Base-by-base conservation (phyloP, 2,113 vertebrate species). In the Nicator chloris region DNA sequence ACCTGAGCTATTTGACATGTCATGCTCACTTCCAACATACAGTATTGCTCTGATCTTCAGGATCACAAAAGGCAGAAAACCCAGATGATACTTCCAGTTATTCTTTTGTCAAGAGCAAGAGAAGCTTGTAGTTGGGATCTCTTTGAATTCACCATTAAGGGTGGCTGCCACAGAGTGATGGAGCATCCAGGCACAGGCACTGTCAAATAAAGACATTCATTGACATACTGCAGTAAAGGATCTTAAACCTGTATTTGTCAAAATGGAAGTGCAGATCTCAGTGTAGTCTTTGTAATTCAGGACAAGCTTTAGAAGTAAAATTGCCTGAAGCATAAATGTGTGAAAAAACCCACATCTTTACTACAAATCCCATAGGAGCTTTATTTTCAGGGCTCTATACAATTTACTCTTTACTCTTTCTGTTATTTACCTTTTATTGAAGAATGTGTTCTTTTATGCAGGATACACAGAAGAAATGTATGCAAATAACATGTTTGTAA, bases 401-500 rank as follows among this genome's bases (percentile, higher is more conserved):
- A 40, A 60, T 77, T 92, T 88, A 72, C 30, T 75, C 44, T 78
- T 87, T 49, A 27, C 20, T 71, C 37, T 84, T 56, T 49, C 22
- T 90, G 24, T 82, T 94, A 83, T 75, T 92, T 86, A 72, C 35
- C 49, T 92, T 94, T 78, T 86, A 26, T 15, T 82, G 68, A 94
- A 86, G 45, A 37, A 2, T 71, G 7, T 79, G 37, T n/a, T 89
- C 40, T 70, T 95, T 91, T 72, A 40, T 80, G 63, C n/a, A 75
- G 82, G 13, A 45, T 83, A 78, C 64, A 87, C 68, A 86, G 45
- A 80, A 35, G 33, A 86, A 81, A 88, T 76, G 50, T 2, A 71
- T 60, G 53, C 49, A 73, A 66, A 47, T 93, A 80, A 61, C 0
- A 4, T 20, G 12, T 35, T 30, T 56, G 12, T 56, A 71, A 81